A percentile compares a stretch with the other conserved stretches of the same genome.
Evolutionary conservation across 2,113 vertebrate genomes (phyloP).

Genomic region (Callipepla californica): DNA sequence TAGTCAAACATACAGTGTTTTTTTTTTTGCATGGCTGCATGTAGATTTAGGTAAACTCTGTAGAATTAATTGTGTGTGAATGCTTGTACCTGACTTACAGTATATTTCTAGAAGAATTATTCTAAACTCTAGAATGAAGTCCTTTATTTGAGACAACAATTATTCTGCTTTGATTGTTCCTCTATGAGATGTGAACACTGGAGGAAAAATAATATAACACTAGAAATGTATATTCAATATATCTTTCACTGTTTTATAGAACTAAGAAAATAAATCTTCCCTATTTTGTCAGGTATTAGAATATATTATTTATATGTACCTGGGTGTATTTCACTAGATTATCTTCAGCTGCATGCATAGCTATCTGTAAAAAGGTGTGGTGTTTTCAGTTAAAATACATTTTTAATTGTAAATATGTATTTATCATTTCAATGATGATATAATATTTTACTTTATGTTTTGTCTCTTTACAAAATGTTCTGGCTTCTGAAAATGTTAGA

Average conservation of each 20-base stretch:
- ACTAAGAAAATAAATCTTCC: neutral
- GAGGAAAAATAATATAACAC: neutral
- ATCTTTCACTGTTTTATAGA: neutral
- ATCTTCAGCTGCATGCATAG: neutral
- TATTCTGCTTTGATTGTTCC: neutral
- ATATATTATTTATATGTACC: conserved; percentile 15
- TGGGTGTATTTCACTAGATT: neutral
- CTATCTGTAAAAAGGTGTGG: neutral
- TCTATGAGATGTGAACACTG: neutral
- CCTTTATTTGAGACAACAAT: neutral
- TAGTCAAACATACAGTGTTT: neutral
- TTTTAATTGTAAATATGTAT: conserved; percentile 15
- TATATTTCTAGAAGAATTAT: neutral
- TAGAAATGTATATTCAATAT: neutral
- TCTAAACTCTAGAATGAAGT: neutral
- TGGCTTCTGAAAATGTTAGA: conserved; percentile 20
- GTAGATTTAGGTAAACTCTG: neutral
- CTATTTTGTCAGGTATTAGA: neutral
- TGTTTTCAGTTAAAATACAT: neutral
- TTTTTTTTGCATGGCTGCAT: neutral
- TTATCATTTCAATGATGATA: neutral
- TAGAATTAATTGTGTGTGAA: neutral
- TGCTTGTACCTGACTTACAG: neutral
- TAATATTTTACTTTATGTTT: conserved; percentile 3
- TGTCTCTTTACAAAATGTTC: neutral